phyloP scores from a whole-genome alignment of 2,113 vertebrate species.

The Mastomys natalensis region DNA sequence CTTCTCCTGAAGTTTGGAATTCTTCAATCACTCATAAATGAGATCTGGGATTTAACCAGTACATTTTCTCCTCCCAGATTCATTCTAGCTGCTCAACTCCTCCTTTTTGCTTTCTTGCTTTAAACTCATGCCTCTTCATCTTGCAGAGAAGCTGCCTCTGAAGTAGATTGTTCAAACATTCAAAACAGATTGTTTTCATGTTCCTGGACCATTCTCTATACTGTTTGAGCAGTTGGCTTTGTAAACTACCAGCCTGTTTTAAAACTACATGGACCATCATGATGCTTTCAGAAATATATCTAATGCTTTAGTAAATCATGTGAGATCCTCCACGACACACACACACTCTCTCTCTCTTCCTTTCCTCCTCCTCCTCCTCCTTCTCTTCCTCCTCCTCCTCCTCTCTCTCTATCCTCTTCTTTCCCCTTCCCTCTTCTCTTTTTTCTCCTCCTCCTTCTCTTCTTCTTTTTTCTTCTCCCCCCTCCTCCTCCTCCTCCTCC shows the following conservation, averaged over 20 bases:
- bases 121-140: neutral
- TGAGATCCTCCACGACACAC: neutral
- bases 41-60: neutral
- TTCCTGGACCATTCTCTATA: neutral
- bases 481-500: rapidly evolving
- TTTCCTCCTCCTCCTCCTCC: rapidly evolving
- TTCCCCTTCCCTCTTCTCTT: too few species aligned
- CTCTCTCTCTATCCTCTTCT: neutral
- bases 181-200: neutral
- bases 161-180: neutral
- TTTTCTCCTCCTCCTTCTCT: rapidly evolving
- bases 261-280: neutral
- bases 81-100: neutral
- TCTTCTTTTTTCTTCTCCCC: too few species aligned
- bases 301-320: neutral
- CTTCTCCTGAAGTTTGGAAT: neutral
- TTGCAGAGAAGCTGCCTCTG: neutral
- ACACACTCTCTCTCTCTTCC: neutral
- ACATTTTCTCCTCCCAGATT: neutral
- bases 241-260: neutral
- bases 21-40: neutral
- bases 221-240: neutral
- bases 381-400: rapidly evolving
- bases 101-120: neutral
- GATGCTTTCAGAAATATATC: neutral